Percentiles rank a stretch among this genome's conserved stretches.
These are phyloP conservation scores for Setipinna tenuifilis DNA, from an alignment of 2,797 vertebrate species.

Conservation along the genomic window DNA sequence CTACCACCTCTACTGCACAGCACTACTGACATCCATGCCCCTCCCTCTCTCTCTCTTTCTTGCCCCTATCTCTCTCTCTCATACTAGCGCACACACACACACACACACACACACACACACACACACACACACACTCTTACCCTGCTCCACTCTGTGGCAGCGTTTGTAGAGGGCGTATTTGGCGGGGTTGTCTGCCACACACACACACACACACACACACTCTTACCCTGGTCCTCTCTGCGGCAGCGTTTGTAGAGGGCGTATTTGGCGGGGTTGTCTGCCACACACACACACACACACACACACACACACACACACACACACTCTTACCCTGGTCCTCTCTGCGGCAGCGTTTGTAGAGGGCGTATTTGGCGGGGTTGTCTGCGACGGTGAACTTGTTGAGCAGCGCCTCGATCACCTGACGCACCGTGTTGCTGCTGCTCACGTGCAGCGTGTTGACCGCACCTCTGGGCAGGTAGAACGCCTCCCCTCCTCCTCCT, in stretches of 20 bases:
- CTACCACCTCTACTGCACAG: too few relatives aligned
- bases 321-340: slow-evolving; percentile 89
- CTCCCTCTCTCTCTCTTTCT: neutral
- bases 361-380: slow-evolving; percentile 95
- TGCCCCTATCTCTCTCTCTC: neutral
- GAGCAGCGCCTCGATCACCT: slow-evolving; percentile 94
- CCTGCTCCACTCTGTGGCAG: too few relatives aligned
- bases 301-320: neutral
- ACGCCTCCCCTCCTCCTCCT: slow-evolving; percentile 71
- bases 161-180: too few relatives aligned
- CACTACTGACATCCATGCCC: neutral
- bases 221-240: slow-evolving; percentile 89
- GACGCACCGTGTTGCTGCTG: slow-evolving; percentile 89
- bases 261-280: too few relatives aligned
- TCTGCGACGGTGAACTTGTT: slow-evolving; percentile 91
- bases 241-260: too few relatives aligned
- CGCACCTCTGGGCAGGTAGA: slow-evolving; percentile 82
- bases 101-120: slow-evolving; percentile 21
- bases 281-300: too few relatives aligned
- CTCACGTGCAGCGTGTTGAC: slow-evolving; percentile 94
- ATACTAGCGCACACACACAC: slow-evolving; percentile 9
- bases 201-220: neutral
- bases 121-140: neutral
- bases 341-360: slow-evolving; percentile 89
- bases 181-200: too few relatives aligned